Percentiles rank a stretch among this genome's conserved stretches.
These are phyloP conservation scores for Orchestes rusci DNA, from an alignment of 2,888 invertebrate species.

Conservation along the genomic window DNA sequence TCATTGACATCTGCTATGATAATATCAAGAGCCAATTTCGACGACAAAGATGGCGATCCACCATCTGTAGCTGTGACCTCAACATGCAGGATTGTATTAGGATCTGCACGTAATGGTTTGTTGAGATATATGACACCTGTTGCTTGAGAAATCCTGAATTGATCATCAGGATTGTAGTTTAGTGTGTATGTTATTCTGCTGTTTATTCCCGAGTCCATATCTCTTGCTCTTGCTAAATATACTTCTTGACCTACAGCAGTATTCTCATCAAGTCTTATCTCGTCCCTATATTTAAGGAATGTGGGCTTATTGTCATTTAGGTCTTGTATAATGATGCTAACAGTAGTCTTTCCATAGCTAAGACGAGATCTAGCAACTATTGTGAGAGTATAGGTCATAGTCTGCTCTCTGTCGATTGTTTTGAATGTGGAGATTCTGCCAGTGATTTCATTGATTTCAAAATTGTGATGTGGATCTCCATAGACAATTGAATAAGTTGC, in stretches of 20 bases:
- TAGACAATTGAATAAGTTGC: constrained; percentile 66
- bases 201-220: constrained; percentile 85
- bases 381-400: constrained; percentile 66
- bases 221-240: constrained; percentile 78
- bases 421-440: constrained; percentile 73
- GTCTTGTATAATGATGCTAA: constrained; percentile 76
- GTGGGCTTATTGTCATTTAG: constrained; percentile 87
- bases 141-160: constrained; percentile 76
- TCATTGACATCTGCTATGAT: constrained; percentile 86
- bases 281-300: constrained; percentile 72
- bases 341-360: constrained; percentile 69
- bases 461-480: constrained; percentile 72
- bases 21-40: constrained; percentile 65
- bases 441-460: constrained; percentile 70
- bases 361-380: constrained; percentile 73
- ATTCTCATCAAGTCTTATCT: constrained; percentile 76
- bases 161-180: constrained; percentile 69
- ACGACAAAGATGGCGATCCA: constrained; percentile 66
- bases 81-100: constrained; percentile 61
- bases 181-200: constrained; percentile 76
- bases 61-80: constrained; percentile 84
- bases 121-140: constrained; percentile 86
- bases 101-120: constrained; percentile 68
- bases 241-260: constrained; percentile 92
- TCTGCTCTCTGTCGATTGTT: constrained; percentile 78